These are phyloP conservation scores for Chrysolina oricalcia DNA, from an alignment of 2,888 invertebrate genomes.

Conservation along the genomic window DNA sequence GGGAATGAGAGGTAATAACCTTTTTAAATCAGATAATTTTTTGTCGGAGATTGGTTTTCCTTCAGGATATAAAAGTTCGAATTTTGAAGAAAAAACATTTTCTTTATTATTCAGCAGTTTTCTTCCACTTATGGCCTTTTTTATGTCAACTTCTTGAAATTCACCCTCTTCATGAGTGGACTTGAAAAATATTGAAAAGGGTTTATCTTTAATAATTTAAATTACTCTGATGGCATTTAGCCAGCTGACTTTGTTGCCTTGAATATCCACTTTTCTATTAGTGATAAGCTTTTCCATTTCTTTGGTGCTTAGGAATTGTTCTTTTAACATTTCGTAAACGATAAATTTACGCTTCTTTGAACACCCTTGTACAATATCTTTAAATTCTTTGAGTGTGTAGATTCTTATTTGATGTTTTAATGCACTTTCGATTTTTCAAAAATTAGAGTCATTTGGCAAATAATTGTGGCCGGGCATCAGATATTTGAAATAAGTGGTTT, in stretches of 20 bases:
- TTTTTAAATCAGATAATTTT: neutral
- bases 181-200: neutral
- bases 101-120: neutral
- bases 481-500: conserved; percentile 1
- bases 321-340: neutral
- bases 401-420: neutral
- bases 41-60: neutral
- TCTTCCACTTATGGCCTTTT: neutral
- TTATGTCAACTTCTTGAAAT: neutral
- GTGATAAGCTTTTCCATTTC: neutral
- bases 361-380: neutral
- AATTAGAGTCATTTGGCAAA: neutral
- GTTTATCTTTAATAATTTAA: neutral
- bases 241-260: neutral
- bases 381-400: neutral
- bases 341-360: neutral
- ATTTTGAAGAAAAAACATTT: neutral
- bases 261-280: neutral
- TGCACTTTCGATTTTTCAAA: neutral
- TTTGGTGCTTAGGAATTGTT: neutral
- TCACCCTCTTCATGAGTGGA: neutral
- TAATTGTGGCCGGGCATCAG: neutral
- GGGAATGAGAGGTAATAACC: neutral
- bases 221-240: neutral
- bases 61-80: neutral